phyloP scores from a whole-genome alignment of 2,888 invertebrate genomes.

The Plebejus anna region DNA sequence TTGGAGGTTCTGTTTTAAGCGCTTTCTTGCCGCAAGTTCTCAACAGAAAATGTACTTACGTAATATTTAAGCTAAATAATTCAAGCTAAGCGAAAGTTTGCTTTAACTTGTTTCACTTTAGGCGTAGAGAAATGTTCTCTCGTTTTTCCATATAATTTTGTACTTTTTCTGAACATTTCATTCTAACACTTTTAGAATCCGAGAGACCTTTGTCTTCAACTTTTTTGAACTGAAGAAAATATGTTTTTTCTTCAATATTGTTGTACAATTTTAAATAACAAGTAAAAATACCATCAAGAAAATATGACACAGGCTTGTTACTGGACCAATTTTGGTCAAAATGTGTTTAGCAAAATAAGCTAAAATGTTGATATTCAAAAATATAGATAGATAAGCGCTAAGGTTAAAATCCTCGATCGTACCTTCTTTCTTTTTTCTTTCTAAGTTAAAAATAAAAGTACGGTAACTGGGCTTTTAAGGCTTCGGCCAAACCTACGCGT shows the following conservation, averaged over 20 bases:
- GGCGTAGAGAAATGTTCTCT: background rate
- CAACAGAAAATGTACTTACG: conserved; percentile 12
- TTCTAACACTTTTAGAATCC: background rate
- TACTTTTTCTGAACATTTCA: background rate
- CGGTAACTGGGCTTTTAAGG: too few species aligned
- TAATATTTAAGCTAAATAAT: conserved; percentile 13
- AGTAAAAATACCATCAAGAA: too few species aligned
- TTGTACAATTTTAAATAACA: background rate
- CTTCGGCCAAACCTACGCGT: too few species aligned
- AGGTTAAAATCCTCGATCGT: too few species aligned
- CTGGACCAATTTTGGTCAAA: too few species aligned
- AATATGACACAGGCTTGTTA: too few species aligned
- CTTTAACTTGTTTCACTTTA: background rate
- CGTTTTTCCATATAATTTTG: background rate
- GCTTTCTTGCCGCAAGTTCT: conserved; percentile 11
- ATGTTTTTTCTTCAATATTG: background rate
- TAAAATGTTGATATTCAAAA: too few species aligned
- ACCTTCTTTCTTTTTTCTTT: too few species aligned
- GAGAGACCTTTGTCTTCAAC: background rate
- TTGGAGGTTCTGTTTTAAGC: background rate
- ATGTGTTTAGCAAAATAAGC: too few species aligned
- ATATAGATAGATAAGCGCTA: too few species aligned
- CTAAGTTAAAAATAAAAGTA: too few species aligned
- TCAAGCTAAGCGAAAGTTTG: background rate
- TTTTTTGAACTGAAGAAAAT: background rate